Evolutionary conservation across 2,113 vertebrate genomes (phyloP), one percentile per base, ranked within the genome.

Genomic region (Crotalus viridis): DNA sequence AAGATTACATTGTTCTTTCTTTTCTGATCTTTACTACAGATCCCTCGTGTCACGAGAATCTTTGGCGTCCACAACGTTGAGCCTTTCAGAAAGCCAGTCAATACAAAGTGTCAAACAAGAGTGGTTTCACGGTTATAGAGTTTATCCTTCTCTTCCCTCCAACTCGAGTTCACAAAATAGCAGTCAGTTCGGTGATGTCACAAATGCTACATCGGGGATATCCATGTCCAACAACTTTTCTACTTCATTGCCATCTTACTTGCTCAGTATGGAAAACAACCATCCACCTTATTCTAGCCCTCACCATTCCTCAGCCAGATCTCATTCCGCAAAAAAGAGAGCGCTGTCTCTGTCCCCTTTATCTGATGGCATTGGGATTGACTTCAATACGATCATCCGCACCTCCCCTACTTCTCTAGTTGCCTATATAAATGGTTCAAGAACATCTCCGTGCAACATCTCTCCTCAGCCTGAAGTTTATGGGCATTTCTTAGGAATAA

Each of bases 371-470:
- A 98, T 98, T 61, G 99, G 98, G n/a, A 97, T 98, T 0, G 99
- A 99, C 96, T 98, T 99, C 95, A 99, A 98, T 87, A 98, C 98
- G 52, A 98, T 99, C 94, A 99, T 99, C 92, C 98, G 98, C 88
- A 99, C 99, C 0, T 99, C 99, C 0, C 99, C 99, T 59, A 99
- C 98, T 0, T 99, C 99, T 0, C 97, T 99, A 90, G 98, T 99
- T 64, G 99, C 99, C 43, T 99, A 99, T 87, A 99, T 99, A 94
- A 99, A 98, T 9, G 98, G 99, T 12, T 98, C 98, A 1, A 98
- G 98, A 85, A 97, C 97, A 85, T 99, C 98, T 0, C 98, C 99
- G 0, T 97, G 97, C 52, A 98, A 97, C 4, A 85, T 98, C 12
- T 98, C 98, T 1, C 97, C 98, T 2, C 98, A 98, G 91, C 97